Conservation (phyloP, 92 coral and sea anemone species). For the Bergia sp. region DNA sequence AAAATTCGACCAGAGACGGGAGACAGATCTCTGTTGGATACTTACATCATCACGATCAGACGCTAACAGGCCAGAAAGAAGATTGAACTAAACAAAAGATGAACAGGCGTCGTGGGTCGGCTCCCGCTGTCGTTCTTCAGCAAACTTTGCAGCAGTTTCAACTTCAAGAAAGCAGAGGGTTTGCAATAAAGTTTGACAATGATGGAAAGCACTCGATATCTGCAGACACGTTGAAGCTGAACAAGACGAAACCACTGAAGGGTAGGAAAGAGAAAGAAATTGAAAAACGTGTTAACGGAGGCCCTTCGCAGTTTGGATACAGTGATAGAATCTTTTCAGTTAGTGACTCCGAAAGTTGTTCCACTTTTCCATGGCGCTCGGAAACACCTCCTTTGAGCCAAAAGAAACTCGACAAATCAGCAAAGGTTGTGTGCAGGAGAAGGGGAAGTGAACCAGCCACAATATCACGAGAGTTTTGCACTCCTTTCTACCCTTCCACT, state of each 20-base stretch:
- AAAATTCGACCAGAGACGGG: background rate
- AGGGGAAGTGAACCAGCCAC: conserved; percentile 57
- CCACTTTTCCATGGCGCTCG: background rate
- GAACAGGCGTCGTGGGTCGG: conserved; percentile 87
- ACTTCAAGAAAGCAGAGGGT: conserved; percentile 29
- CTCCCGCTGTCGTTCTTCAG: conserved; percentile 80
- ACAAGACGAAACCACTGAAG: conserved; percentile 10
- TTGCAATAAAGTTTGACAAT: background rate
- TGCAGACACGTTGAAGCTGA: background rate
- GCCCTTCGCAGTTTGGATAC: background rate
- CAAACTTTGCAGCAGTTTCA: conserved; percentile 67
- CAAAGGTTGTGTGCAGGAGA: conserved; percentile 48
- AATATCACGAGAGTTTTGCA: conserved; percentile 9
- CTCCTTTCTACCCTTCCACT: conserved; percentile 37
- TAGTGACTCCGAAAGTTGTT: conserved; percentile 28
- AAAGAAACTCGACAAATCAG: conserved; percentile 36
- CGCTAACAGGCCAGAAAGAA: background rate
- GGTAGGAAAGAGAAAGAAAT: conserved; percentile 1
- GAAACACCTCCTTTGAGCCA: background rate
- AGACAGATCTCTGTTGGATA: background rate
- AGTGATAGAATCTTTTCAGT: background rate
- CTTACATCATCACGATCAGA: background rate
- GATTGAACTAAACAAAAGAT: conserved; percentile 9
- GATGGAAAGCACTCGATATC: background rate
- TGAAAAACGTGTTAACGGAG: conserved; percentile 8